These are phyloP conservation scores for Leucopternis melanops DNA, from an alignment of 2,113 vertebrate genomes.

Conservation along the genomic window DNA sequence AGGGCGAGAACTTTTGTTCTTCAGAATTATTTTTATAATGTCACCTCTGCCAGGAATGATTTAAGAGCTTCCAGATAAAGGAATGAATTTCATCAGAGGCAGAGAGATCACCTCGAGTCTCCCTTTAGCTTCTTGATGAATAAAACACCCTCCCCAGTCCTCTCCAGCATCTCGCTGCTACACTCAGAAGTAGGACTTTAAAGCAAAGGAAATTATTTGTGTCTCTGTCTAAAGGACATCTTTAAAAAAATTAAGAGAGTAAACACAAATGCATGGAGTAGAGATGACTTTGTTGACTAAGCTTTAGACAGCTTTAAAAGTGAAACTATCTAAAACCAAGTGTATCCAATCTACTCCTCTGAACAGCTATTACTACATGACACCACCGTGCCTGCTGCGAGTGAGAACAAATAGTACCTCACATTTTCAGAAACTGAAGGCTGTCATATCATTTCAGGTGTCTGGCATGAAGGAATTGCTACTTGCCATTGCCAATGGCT, in stretches of 20 bases:
- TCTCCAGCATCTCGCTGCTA: background rate
- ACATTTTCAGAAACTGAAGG: background rate
- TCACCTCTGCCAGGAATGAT: slow-evolving; percentile 42
- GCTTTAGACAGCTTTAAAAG: background rate
- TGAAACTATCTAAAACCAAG: background rate
- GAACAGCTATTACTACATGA: background rate
- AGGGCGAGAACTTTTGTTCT: slow-evolving; percentile 31
- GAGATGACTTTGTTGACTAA: background rate
- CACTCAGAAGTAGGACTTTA: background rate
- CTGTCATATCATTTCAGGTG: background rate
- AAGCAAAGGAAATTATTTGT: background rate
- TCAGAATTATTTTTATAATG: slow-evolving; percentile 40
- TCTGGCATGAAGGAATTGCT: background rate
- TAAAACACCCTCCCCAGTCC: background rate
- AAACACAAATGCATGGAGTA: background rate
- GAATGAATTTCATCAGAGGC: slow-evolving; percentile 26
- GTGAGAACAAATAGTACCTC: background rate
- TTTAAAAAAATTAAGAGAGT: background rate
- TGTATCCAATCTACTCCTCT: background rate
- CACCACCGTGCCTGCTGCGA: background rate
- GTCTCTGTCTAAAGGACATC: background rate
- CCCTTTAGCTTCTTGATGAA: background rate
- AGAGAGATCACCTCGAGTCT: slow-evolving; percentile 4
- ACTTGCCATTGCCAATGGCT: background rate
- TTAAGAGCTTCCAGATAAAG: slow-evolving; percentile 48